Evolutionary conservation across 2,797 vertebrate species (phyloP).

Genomic region (Paedocypris micromegethes): DNA sequence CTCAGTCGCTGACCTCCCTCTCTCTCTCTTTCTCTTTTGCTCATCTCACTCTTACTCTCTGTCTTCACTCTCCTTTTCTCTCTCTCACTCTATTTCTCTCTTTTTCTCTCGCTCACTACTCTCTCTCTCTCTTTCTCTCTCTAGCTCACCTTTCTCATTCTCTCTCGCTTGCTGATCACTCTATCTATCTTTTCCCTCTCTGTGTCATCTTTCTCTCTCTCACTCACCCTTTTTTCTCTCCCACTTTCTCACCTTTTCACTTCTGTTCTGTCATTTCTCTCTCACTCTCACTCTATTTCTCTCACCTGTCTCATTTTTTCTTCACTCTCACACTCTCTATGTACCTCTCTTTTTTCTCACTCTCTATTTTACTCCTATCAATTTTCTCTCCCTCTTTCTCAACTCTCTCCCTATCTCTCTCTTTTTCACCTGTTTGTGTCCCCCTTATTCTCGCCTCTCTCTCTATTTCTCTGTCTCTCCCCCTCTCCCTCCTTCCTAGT

Average conservation of each 20-base stretch:
- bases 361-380: slow-evolving; percentile 5
- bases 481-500: neutral
- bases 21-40: neutral
- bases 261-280: neutral
- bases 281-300: neutral
- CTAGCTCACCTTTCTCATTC: neutral
- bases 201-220: neutral
- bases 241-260: neutral
- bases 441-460: neutral
- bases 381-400: neutral
- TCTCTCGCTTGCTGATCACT: too few relatives aligned
- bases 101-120: neutral
- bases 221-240: neutral
- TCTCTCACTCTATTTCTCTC: neutral
- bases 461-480: neutral
- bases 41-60: neutral
- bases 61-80: neutral
- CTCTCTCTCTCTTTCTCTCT: neutral
- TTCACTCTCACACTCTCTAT: neutral
- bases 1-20: too few relatives aligned
- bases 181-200: neutral
- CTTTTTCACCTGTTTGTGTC: neutral
- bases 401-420: neutral
- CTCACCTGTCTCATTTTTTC: neutral
- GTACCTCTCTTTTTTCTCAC: slow-evolving; percentile 33